A percentile compares a stretch with the other conserved stretches of the same genome.
Conservation (phyloP, 2,797 vertebrate species). For the Valencia hispanica region DNA sequence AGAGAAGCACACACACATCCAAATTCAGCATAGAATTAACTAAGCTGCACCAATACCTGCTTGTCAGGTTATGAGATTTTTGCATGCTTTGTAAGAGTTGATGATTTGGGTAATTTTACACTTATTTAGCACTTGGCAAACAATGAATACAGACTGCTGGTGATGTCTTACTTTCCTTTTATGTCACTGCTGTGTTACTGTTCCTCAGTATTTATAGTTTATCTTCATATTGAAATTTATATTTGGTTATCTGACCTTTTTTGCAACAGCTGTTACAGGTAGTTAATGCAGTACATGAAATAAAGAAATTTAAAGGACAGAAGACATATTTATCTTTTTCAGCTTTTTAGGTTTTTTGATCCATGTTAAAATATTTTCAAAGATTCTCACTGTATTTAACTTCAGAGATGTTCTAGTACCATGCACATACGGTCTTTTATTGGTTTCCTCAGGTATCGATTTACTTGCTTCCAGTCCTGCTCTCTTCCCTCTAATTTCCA, state of each 20-base stretch:
- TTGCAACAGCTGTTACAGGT: background rate
- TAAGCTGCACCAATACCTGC: background rate
- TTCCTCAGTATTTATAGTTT: background rate
- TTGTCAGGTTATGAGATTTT: background rate
- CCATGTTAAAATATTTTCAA: background rate
- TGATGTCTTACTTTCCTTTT: background rate
- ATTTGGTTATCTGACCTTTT: background rate
- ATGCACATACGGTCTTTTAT: constrained; percentile 23
- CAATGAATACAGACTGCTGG: background rate
- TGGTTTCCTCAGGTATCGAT: constrained; percentile 55
- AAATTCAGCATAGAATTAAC: background rate
- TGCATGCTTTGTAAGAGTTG: background rate
- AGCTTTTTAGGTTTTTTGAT: background rate
- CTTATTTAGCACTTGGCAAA: background rate
- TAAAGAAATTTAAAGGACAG: background rate
- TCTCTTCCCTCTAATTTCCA: constrained; percentile 23
- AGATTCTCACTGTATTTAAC: background rate
- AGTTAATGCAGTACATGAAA: background rate
- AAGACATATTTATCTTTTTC: background rate
- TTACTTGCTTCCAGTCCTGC: constrained; percentile 26
- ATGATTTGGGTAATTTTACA: background rate
- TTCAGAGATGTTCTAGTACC: constrained; percentile 16
- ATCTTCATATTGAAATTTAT: background rate
- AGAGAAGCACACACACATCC: no score
- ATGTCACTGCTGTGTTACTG: background rate